Percentiles rank a stretch among this genome's conserved stretches.
These are phyloP conservation scores for Lampris incognitus DNA, from an alignment of 2,113 vertebrate species.

Conservation along the genomic window DNA sequence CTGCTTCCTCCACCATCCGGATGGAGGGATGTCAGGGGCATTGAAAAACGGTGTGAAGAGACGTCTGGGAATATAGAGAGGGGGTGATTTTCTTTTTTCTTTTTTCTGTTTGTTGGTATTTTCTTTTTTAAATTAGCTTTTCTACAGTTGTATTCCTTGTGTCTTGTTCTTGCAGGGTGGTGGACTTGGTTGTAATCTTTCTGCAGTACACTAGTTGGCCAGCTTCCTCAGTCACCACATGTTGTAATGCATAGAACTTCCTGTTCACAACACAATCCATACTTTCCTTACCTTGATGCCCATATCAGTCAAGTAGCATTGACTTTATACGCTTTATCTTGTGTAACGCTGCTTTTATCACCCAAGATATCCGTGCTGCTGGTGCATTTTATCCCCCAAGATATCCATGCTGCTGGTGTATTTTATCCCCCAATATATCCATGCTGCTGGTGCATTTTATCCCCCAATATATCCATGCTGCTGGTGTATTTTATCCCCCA, in stretches of 20 bases:
- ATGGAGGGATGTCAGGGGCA: neutral
- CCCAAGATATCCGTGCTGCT: neutral
- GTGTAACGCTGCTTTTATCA: slow-evolving; percentile 41
- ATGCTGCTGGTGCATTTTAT: slow-evolving; percentile 8
- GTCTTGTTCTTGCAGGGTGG: too few species aligned
- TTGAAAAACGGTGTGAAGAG: too few species aligned
- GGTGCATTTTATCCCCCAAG: slow-evolving; percentile 21
- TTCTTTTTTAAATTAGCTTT: too few species aligned
- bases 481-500: slow-evolving; percentile 23
- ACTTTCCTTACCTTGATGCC: slow-evolving; percentile 31
- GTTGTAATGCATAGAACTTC: neutral
- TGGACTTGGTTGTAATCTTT: too few species aligned
- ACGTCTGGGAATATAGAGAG: too few species aligned
- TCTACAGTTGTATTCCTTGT: too few species aligned
- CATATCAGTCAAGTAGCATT: slow-evolving; percentile 30
- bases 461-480: neutral
- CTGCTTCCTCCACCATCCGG: neutral
- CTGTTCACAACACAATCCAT: neutral
- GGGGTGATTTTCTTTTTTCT: too few species aligned
- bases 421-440: slow-evolving; percentile 3
- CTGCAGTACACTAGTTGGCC: too few species aligned
- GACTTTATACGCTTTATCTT: slow-evolving; percentile 54
- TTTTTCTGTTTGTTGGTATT: too few species aligned
- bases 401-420: slow-evolving; percentile 13
- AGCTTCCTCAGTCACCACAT: too few species aligned